phyloP scores from a whole-genome alignment of 2,888 invertebrate genomes.

The Mechanitis messenoides region DNA sequence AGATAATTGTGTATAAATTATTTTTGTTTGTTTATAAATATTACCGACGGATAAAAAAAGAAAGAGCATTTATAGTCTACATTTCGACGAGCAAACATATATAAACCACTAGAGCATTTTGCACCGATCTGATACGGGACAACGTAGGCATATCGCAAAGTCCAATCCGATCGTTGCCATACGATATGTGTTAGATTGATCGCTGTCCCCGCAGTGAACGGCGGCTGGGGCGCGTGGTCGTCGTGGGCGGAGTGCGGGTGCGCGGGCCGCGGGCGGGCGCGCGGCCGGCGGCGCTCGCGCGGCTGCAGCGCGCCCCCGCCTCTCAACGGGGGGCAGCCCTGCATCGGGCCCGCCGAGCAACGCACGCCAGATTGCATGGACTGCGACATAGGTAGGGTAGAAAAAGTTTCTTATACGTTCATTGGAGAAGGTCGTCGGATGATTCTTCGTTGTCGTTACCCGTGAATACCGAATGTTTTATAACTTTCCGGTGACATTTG shows the following conservation, averaged over 20 bases:
- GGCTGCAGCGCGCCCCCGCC: constrained; percentile 93
- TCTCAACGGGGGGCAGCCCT: constrained; percentile 91
- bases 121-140: too few relatives aligned
- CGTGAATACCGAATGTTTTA: too few relatives aligned
- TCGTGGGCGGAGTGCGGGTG: constrained; percentile 92
- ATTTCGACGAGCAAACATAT: too few relatives aligned
- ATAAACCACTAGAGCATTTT: too few relatives aligned
- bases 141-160: not conserved
- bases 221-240: constrained; percentile 96
- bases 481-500: too few relatives aligned
- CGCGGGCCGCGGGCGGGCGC: constrained; percentile 75
- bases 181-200: not conserved
- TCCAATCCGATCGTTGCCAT: not conserved
- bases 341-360: constrained; percentile 88
- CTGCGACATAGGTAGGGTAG: constrained; percentile 73
- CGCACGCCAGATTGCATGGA: constrained; percentile 88
- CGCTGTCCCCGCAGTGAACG: constrained; percentile 82
- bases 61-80: too few relatives aligned
- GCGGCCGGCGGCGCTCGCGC: constrained; percentile 88
- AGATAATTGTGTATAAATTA: too few relatives aligned
- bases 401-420: too few relatives aligned
- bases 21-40: too few relatives aligned
- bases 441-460: not conserved
- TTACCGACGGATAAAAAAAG: too few relatives aligned
- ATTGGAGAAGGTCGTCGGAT: too few relatives aligned